These are phyloP conservation scores for Urechis unicinctus DNA, from an alignment of 2,888 invertebrate genomes.

Conservation along the genomic window DNA sequence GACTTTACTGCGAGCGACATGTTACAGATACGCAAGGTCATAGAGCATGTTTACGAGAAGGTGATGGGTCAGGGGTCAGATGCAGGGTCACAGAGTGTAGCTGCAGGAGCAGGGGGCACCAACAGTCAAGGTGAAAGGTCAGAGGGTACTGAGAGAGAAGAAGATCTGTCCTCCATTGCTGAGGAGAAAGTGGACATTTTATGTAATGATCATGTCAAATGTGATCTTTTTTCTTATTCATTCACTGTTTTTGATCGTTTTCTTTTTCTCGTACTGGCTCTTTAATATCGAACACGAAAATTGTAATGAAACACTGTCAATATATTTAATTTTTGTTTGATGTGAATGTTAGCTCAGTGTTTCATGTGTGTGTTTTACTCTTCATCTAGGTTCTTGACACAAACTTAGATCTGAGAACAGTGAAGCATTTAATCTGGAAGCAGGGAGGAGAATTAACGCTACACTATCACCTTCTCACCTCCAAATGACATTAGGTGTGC, in stretches of 20 bases:
- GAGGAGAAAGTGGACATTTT: constrained; percentile 89
- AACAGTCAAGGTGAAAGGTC: constrained; percentile 25
- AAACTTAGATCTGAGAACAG: constrained; percentile 95
- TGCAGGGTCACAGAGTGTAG: constrained; percentile 40
- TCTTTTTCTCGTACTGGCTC: too few relatives aligned
- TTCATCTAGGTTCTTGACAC: constrained; percentile 67
- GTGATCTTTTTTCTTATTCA: not conserved
- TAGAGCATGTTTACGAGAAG: constrained; percentile 97
- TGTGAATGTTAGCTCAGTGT: not conserved
- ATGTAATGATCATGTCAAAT: constrained; percentile 79
- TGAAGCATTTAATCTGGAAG: constrained; percentile 98
- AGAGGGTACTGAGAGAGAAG: constrained; percentile 34
- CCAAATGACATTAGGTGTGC: constrained; percentile 3
- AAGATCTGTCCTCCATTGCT: constrained; percentile 46
- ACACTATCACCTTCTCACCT: constrained; percentile 31
- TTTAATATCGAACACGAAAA: too few relatives aligned
- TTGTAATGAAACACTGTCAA: too few relatives aligned
- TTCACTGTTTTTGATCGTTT: too few relatives aligned
- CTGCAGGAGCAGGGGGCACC: constrained; percentile 2
- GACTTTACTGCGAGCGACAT: constrained; percentile 97
- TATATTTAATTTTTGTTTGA: not conserved
- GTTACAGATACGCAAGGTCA: constrained; percentile 96
- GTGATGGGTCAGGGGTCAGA: constrained; percentile 60
- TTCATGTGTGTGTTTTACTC: not conserved
- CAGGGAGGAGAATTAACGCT: constrained; percentile 85